Evolutionary conservation across 1,140 invertebrate genomes (phyloP).

Genomic region (Calosoma granatense): DNA sequence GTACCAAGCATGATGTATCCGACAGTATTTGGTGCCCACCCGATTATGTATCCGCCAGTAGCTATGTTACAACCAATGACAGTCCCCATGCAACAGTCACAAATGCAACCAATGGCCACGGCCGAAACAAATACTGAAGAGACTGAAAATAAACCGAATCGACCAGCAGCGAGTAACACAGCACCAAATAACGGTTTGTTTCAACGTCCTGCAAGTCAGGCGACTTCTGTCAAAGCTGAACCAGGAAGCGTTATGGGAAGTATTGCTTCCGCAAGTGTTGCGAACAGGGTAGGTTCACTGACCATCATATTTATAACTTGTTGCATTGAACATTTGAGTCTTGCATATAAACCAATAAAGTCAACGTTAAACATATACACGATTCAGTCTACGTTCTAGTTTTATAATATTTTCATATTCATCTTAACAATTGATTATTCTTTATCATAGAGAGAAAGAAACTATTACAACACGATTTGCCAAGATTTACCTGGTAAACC

Average conservation of each 20-base stretch:
- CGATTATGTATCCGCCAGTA: slow-evolving; percentile 36
- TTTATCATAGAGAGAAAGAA: too few relatives aligned
- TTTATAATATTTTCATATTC: too few relatives aligned
- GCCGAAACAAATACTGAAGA: slow-evolving; percentile 10
- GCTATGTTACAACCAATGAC: slow-evolving; percentile 24
- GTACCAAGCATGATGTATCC: slow-evolving; percentile 37
- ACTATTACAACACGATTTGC: too few relatives aligned
- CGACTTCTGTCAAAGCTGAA: slow-evolving; percentile 51
- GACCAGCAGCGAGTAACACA: background rate
- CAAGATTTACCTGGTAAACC: too few relatives aligned
- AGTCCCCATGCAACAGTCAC: background rate
- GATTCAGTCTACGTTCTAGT: too few relatives aligned
- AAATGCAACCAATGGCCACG: slow-evolving; percentile 10
- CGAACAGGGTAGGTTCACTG: slow-evolving; percentile 29
- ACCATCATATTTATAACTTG: too few relatives aligned
- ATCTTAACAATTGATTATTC: too few relatives aligned
- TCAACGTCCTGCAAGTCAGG: slow-evolving; percentile 42
- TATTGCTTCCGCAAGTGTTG: slow-evolving; percentile 34
- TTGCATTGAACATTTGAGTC: too few relatives aligned
- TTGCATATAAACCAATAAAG: too few relatives aligned
- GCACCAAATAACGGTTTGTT: slow-evolving; percentile 15
- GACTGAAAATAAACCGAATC: slow-evolving; percentile 15
- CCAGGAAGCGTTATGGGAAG: slow-evolving; percentile 44
- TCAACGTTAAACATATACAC: too few relatives aligned
- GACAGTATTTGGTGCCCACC: slow-evolving; percentile 31